phyloP scores from a whole-genome alignment of 2,888 invertebrate genomes.

The Halictus quadricinctus region DNA sequence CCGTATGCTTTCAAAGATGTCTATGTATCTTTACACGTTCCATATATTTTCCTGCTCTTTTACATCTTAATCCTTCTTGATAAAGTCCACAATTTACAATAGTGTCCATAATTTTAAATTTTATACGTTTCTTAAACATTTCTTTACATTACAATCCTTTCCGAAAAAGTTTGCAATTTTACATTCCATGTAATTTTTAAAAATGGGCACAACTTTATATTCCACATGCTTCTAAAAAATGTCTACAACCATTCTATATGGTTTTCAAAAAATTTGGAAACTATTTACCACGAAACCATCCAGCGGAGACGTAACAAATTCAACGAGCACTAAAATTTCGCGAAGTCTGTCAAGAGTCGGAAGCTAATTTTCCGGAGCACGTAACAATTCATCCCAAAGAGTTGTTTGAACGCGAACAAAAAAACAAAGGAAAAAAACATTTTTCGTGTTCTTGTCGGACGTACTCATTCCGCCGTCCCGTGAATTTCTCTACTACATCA shows the following conservation, averaged over 20 bases:
- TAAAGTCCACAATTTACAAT: not conserved
- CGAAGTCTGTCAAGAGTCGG: not conserved
- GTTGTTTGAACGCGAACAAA: not conserved
- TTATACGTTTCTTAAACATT: too few relatives aligned
- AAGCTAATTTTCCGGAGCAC: not conserved
- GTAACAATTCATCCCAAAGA: not conserved
- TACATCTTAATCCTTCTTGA: not conserved
- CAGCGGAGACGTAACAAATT: not conserved
- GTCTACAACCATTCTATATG: not conserved
- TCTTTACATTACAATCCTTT: too few relatives aligned
- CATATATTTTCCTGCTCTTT: not conserved
- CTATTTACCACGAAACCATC: not conserved
- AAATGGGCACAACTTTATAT: too few relatives aligned
- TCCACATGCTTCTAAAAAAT: not conserved
- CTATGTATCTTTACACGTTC: not conserved
- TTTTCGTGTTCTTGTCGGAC: not conserved
- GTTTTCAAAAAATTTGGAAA: not conserved
- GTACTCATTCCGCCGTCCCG: not conserved
- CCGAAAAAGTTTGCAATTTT: not conserved
- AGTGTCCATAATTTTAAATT: too few relatives aligned
- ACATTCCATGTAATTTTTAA: too few relatives aligned
- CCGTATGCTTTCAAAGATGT: not conserved
- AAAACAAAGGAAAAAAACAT: not conserved
- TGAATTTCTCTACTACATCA: constrained; percentile 17
- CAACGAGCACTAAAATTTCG: too few relatives aligned